These are phyloP conservation scores for Siphamia tubifer DNA, from an alignment of 2,113 vertebrate species.

Conservation along the genomic window DNA sequence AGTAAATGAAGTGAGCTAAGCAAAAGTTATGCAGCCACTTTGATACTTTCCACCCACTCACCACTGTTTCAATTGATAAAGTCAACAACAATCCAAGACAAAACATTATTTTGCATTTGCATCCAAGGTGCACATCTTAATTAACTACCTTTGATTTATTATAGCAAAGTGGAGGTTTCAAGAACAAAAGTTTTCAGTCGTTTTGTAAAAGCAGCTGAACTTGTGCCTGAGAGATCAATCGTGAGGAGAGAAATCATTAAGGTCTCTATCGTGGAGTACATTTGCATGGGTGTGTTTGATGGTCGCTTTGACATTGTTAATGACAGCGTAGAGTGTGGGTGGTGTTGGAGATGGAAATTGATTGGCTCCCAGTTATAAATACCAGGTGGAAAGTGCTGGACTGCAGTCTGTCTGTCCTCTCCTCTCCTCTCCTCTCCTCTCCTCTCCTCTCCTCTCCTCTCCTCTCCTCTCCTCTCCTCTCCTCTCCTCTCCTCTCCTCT, in stretches of 20 bases:
- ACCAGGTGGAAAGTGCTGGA: slow-evolving; percentile 23
- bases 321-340: slow-evolving; percentile 24
- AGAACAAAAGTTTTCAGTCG: slow-evolving; percentile 18
- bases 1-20: slow-evolving; percentile 12
- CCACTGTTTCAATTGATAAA: not conserved
- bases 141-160: slow-evolving; percentile 22
- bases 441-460: too few relatives aligned
- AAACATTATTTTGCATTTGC: not conserved
- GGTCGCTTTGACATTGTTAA: slow-evolving; percentile 56
- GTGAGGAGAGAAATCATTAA: slow-evolving; percentile 33
- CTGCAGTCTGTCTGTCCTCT: slow-evolving; percentile 29
- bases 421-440: not conserved
- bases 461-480: too few relatives aligned
- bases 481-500: too few relatives aligned
- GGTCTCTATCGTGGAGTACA: slow-evolving; percentile 14
- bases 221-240: slow-evolving; percentile 22
- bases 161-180: not conserved
- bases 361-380: slow-evolving; percentile 58
- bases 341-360: slow-evolving; percentile 50
- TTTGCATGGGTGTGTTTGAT: slow-evolving; percentile 54
- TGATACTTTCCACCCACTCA: slow-evolving; percentile 16
- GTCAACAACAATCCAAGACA: not conserved
- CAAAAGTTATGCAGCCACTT: slow-evolving; percentile 12
- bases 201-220: slow-evolving; percentile 29
- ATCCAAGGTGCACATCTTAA: slow-evolving; percentile 4